Conservation (phyloP, 2,113 vertebrate genomes). For the Forbesichthys agassizii region DNA sequence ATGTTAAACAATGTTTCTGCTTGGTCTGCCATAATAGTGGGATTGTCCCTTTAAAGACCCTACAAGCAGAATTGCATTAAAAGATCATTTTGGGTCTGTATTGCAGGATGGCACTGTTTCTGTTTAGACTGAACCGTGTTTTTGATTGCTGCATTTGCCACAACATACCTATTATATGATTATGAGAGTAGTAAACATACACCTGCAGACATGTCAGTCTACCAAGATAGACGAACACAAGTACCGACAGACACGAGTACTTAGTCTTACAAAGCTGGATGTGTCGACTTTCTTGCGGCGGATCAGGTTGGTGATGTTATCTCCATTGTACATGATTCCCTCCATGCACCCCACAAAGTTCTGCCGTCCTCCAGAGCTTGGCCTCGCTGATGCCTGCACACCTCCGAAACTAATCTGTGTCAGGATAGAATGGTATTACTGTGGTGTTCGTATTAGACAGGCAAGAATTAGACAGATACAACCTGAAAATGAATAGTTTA, state of each 20-base stretch:
- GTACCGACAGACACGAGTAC: background rate
- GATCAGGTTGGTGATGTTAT: constrained; percentile 94
- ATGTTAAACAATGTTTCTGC: no score
- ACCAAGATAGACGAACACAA: background rate
- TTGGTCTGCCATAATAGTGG: no score
- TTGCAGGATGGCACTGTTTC: no score
- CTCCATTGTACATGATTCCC: constrained; percentile 91
- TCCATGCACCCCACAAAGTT: constrained; percentile 99
- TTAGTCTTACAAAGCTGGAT: constrained; percentile 78
- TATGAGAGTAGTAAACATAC: background rate
- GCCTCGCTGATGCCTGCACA: constrained; percentile 88
- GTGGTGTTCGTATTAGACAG: no score
- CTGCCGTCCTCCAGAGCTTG: constrained; percentile 84
- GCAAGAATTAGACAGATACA: no score
- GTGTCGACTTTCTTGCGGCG: constrained; percentile 90
- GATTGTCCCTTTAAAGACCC: no score
- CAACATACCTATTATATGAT: background rate
- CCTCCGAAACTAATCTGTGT: constrained; percentile 93
- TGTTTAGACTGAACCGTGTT: no score
- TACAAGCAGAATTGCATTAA: no score
- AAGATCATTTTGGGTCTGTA: no score
- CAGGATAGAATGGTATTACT: background rate
- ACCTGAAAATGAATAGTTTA: no score
- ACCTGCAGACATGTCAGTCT: background rate
- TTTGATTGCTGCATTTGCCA: no score